phyloP scores from a whole-genome alignment of 2,797 vertebrate genomes.

The Pseudopleuronectes americanus region DNA sequence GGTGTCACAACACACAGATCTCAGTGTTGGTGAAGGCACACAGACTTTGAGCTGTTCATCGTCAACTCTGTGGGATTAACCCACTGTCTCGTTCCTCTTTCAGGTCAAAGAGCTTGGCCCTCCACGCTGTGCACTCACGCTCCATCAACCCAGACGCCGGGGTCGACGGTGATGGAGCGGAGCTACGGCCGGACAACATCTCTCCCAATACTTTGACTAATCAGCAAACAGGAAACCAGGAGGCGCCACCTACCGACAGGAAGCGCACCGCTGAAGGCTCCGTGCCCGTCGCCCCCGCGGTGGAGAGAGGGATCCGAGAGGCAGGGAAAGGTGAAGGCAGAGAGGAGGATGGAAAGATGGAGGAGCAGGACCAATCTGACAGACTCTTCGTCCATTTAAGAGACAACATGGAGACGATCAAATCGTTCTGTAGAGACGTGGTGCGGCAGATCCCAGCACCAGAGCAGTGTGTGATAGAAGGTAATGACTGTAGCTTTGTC shows the following conservation, averaged over 20 bases:
- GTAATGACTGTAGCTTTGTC: conserved; percentile 72
- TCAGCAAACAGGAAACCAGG: conserved; percentile 67
- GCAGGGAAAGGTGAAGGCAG: conserved; percentile 71
- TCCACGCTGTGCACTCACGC: conserved; percentile 81
- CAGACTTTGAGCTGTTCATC: background rate
- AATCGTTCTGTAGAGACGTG: conserved; percentile 86
- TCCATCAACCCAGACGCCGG: conserved; percentile 80
- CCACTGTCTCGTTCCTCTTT: conserved; percentile 9
- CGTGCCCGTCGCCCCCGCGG: conserved; percentile 25
- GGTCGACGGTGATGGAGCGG: conserved; percentile 76
- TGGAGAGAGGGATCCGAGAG: conserved; percentile 36
- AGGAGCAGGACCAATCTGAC: conserved; percentile 78
- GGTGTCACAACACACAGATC: background rate
- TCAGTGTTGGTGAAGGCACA: background rate
- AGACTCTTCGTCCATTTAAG: conserved; percentile 89
- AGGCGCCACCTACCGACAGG: conserved; percentile 33
- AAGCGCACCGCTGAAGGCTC: conserved; percentile 44
- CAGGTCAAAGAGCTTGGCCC: conserved; percentile 93
- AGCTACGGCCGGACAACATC: conserved; percentile 71
- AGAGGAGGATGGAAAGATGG: conserved; percentile 28
- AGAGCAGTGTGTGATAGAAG: conserved; percentile 93
- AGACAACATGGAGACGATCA: conserved; percentile 89
- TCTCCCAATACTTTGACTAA: conserved; percentile 72
- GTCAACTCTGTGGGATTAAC: background rate
- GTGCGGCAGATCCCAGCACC: conserved; percentile 89